A percentile compares a stretch with the other conserved stretches of the same genome.
Evolutionary conservation across 2,797 vertebrate species (phyloP).

Genomic region (Podarcis lilfordi): DNA sequence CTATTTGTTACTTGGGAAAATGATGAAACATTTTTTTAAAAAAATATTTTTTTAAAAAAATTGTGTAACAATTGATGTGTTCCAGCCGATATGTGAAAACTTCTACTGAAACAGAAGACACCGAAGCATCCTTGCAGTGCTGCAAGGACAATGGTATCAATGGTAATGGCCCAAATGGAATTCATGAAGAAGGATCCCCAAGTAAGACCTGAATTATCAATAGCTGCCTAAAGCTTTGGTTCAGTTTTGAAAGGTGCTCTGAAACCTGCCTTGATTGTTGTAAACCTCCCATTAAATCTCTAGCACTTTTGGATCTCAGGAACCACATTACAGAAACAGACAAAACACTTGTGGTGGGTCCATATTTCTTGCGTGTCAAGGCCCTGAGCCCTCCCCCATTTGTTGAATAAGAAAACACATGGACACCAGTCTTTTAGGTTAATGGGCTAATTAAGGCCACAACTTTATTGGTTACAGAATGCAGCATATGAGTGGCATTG

Average conservation of each 20-base stretch:
- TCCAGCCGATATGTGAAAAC: slow-evolving; percentile 91
- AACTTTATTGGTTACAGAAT: too few relatives aligned
- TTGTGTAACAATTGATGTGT: slow-evolving; percentile 23
- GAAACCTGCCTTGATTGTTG: neutral
- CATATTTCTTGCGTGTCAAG: too few relatives aligned
- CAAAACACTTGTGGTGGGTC: too few relatives aligned
- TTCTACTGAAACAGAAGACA: slow-evolving; percentile 85
- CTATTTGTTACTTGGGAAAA: too few relatives aligned
- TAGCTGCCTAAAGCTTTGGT: slow-evolving; percentile 15
- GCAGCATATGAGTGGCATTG: too few relatives aligned
- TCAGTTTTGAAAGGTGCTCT: slow-evolving; percentile 10
- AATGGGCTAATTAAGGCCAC: too few relatives aligned
- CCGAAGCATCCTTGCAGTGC: slow-evolving; percentile 84
- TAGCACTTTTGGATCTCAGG: too few relatives aligned
- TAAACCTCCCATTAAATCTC: neutral
- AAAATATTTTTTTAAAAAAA: neutral
- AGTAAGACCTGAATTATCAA: slow-evolving; percentile 82
- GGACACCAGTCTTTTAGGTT: too few relatives aligned
- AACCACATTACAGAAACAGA: too few relatives aligned
- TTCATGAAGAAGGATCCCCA: slow-evolving; percentile 94
- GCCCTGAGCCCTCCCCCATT: too few relatives aligned
- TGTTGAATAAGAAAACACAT: too few relatives aligned
- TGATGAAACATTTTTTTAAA: neutral
- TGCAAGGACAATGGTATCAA: slow-evolving; percentile 92
- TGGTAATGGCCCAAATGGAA: slow-evolving; percentile 92